phyloP scores from a whole-genome alignment of 2,888 invertebrate species.

The Drepanosiphum platanoidis region DNA sequence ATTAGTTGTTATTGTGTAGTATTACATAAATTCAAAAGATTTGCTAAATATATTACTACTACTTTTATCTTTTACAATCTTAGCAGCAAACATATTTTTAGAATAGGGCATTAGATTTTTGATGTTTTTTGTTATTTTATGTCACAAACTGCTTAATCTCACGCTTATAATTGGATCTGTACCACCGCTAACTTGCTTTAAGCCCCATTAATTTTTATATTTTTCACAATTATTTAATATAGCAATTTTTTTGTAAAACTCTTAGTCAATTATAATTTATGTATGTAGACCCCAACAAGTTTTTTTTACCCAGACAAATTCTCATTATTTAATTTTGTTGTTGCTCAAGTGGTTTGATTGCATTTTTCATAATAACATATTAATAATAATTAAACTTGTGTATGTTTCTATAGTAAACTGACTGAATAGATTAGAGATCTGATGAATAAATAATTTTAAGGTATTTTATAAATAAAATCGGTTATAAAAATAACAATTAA shows the following conservation, averaged over 20 bases:
- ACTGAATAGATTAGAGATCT: no score
- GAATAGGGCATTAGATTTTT: neutral
- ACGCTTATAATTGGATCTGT: neutral
- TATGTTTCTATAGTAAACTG: no score
- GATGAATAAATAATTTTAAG: no score
- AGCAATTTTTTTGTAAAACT: neutral
- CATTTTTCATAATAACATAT: no score
- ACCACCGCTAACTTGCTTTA: neutral
- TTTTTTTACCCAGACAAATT: no score
- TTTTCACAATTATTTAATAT: neutral
- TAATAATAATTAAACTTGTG: no score
- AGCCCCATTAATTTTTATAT: constrained; percentile 10
- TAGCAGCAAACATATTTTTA: neutral
- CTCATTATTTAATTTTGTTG: neutral
- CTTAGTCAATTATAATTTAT: neutral
- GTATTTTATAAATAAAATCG: no score
- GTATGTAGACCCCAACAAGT: neutral
- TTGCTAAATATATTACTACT: neutral
- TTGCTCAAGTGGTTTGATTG: constrained; percentile 3
- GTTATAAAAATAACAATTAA: no score
- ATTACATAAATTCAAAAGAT: neutral
- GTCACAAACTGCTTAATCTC: neutral
- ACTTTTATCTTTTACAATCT: neutral
- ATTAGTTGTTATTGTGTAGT: constrained; percentile 4
- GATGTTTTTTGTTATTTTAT: constrained; percentile 18